A percentile compares a stretch with the other conserved stretches of the same genome.
Evolutionary conservation across 2,888 invertebrate genomes (phyloP).

Genomic region (Sphaeridia pumilis): DNA sequence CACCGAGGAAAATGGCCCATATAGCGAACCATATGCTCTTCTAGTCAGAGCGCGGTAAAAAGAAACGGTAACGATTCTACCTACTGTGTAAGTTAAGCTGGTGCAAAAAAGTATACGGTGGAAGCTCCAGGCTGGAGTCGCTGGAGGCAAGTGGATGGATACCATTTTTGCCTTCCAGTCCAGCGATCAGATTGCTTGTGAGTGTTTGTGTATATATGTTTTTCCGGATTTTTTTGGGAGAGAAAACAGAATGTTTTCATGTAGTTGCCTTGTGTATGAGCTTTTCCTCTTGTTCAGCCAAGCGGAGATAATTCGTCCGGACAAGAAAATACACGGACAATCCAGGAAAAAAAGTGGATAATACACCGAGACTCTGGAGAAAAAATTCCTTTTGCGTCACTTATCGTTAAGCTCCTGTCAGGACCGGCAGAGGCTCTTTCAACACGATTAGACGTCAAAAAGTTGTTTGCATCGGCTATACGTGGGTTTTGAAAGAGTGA

Average conservation of each 20-base stretch:
- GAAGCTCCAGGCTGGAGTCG: not conserved
- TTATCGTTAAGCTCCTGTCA: not conserved
- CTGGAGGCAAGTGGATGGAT: not conserved
- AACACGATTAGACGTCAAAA: not conserved
- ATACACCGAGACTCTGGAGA: not conserved
- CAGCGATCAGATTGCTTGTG: not conserved
- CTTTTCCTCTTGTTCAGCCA: not conserved
- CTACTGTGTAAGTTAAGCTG: no score
- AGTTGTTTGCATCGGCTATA: no score
- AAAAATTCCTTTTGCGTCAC: not conserved
- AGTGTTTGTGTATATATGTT: no score
- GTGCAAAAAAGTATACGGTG: no score
- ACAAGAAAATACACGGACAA: not conserved
- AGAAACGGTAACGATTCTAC: no score
- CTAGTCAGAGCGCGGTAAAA: no score
- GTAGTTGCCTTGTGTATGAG: not conserved
- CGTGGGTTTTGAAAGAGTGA: no score
- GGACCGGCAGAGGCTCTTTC: not conserved
- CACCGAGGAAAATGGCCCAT: no score
- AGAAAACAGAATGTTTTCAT: not conserved
- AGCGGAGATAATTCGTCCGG: not conserved
- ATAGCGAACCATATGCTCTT: no score
- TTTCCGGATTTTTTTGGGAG: no score
- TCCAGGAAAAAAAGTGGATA: not conserved
- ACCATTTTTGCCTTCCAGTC: not conserved